Base-by-base conservation (phyloP, 2,888 invertebrate species). In the Griposia aprilina region DNA sequence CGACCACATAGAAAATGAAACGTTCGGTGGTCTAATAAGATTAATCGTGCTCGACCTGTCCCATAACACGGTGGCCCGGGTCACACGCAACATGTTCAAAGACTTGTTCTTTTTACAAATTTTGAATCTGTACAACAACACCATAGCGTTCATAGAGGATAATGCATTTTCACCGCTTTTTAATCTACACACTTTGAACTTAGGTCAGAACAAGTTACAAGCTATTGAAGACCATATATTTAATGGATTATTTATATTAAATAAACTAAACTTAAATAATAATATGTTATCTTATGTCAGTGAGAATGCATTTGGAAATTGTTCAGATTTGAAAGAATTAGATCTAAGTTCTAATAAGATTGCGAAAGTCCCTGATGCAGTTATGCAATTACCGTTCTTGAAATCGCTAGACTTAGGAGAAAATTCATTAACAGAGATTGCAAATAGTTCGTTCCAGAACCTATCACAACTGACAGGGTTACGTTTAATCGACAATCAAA, bases 341-440 rank as follows among this genome's bases (percentile, higher is more conserved):
- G 99, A 99, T 95, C 96, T 99, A 87, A 98, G 98, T 95, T 98
- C 98, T 65, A 99, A 99, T 96, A 98, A 98, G 90, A 97, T 99
- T 88, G 97, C 97, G 74, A 97, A 98, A 90, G 98, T 99, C 84
- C 99, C 99, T n/a, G 98, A 98, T 92, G 98, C 98, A 4, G 97
- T 99, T 88, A 97, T 97, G 92, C 98, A 98, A 92, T 97, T 99
- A 89, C 97, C 98, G 85, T 98, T 98, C 93, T 97, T 99, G 91
- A 98, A 98, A 95, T 98, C 98, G 17, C 97, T 99, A 84, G 99
- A 99, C 94, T 97, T 99, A 93, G 99, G 99, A 75, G 99, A 99
- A 95, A 99, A 99, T 96, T 98, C 98, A 93, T 98, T 99, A 89
- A 97, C 97, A 82, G 98, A 98, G 86, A 98, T 99, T 91, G 97